A percentile compares a stretch with the other conserved stretches of the same genome.
phyloP scores from a whole-genome alignment of 2,888 invertebrate species.

The Acanthosepion lycidas region DNA sequence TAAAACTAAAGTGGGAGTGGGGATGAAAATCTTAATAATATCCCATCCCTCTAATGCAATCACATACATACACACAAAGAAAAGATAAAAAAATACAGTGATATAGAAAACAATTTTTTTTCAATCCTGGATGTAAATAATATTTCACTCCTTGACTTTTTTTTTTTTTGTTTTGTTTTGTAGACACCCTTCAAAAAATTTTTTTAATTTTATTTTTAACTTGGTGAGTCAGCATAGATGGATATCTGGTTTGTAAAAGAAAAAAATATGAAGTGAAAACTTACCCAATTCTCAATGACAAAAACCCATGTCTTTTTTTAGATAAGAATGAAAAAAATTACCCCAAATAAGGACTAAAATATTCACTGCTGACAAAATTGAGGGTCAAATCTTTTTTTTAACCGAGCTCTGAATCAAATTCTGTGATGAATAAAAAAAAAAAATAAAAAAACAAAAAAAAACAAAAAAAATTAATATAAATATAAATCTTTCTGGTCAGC shows the following conservation, averaged over 20 bases:
- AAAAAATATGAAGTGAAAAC: too few species aligned
- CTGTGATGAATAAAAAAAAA: conserved; percentile 1
- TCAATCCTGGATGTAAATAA: neutral
- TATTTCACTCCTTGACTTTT: neutral
- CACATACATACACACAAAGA: neutral
- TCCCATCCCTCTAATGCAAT: neutral
- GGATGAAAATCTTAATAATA: neutral
- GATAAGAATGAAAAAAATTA: too few species aligned
- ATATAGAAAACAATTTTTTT: neutral
- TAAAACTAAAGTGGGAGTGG: neutral
- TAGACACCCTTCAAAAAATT: neutral
- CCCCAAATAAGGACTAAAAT: neutral
- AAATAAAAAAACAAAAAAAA: neutral
- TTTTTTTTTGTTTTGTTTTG: neutral
- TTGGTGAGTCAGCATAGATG: neutral
- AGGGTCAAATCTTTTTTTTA: neutral
- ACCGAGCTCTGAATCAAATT: conserved; percentile 23
- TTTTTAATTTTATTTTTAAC: neutral
- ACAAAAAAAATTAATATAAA: neutral
- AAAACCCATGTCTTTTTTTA: too few species aligned
- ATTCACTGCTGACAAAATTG: neutral
- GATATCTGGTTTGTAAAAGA: neutral
- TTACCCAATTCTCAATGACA: too few species aligned
- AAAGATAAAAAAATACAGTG: neutral
- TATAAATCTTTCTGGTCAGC: conserved; percentile 16